Percentiles rank a stretch among this genome's conserved stretches.
Evolutionary conservation across 2,113 vertebrate genomes (phyloP).

Genomic region (Megaceryle torquata): DNA sequence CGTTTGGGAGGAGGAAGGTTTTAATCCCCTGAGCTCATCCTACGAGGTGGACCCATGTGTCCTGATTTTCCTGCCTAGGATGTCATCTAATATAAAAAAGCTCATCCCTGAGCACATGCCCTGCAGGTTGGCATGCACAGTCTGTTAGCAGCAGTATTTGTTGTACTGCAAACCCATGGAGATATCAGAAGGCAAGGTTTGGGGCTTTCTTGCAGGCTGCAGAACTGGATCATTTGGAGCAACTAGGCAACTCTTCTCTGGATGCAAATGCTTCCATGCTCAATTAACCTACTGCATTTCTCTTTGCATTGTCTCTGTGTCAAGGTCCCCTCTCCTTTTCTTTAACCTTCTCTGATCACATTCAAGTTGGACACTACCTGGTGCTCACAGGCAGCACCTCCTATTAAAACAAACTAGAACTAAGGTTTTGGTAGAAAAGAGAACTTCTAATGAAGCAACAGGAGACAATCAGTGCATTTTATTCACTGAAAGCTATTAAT

Average conservation of each 20-base stretch:
- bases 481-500: not conserved
- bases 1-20: not conserved
- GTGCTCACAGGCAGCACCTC: not conserved
- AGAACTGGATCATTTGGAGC: not conserved
- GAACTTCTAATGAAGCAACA: not conserved
- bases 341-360: not conserved
- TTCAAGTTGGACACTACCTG: not conserved
- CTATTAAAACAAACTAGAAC: not conserved
- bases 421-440: not conserved
- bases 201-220: not conserved
- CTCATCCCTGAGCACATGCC: not conserved
- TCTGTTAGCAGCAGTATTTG: not conserved
- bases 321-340: not conserved
- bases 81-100: not conserved
- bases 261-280: not conserved
- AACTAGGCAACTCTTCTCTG: not conserved
- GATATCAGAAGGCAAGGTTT: not conserved
- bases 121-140: not conserved
- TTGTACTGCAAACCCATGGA: not conserved
- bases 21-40: not conserved
- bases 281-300: not conserved
- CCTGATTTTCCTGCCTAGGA: not conserved
- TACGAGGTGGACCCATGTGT: not conserved
- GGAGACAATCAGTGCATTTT: not conserved
- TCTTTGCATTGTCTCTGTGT: not conserved